Percentiles rank a stretch among this genome's conserved stretches.
Conservation (phyloP, 2,888 invertebrate species). For the Exephanes ischioxanthus region DNA sequence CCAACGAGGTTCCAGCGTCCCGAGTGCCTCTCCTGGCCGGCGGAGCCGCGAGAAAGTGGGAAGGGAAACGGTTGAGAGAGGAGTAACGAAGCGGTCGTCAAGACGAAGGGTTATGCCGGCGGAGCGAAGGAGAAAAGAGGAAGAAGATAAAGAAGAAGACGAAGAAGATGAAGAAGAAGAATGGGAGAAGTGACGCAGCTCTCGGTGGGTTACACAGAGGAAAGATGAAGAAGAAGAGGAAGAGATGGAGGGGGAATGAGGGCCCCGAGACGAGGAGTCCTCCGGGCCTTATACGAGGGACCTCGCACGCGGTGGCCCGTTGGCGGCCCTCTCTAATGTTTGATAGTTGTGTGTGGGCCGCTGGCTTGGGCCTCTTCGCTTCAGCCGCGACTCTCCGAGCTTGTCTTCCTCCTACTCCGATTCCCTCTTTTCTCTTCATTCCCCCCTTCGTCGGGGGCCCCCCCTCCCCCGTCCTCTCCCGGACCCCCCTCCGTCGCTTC, state of each 20-base stretch:
- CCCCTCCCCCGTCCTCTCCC: constrained; percentile 16
- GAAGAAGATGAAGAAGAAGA: constrained; percentile 49
- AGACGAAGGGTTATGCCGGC: constrained; percentile 6
- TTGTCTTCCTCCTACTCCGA: constrained; percentile 28
- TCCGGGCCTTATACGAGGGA: constrained; percentile 75
- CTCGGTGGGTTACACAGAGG: constrained; percentile 5
- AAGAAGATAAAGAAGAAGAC: constrained; percentile 44
- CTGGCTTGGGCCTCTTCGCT: constrained; percentile 23
- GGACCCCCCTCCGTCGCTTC: constrained; percentile 41
- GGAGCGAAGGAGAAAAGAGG: constrained; percentile 40
- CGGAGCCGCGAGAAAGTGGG: constrained; percentile 17
- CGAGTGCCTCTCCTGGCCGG: neutral
- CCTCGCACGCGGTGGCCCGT: constrained; percentile 75
- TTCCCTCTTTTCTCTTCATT: constrained; percentile 37
- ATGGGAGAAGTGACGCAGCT: constrained; percentile 45
- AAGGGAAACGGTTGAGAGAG: constrained; percentile 4
- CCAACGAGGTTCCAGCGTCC: constrained; percentile 7
- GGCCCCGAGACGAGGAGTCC: constrained; percentile 57
- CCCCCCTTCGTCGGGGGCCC: neutral
- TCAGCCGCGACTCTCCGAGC: constrained; percentile 4
- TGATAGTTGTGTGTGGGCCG: constrained; percentile 77
- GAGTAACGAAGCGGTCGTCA: constrained; percentile 16
- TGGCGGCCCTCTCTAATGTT: constrained; percentile 75
- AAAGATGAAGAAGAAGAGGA: constrained; percentile 33
- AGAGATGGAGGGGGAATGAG: constrained; percentile 42